Base-by-base conservation (phyloP, 2,113 vertebrate species). In the Turnix velox region DNA sequence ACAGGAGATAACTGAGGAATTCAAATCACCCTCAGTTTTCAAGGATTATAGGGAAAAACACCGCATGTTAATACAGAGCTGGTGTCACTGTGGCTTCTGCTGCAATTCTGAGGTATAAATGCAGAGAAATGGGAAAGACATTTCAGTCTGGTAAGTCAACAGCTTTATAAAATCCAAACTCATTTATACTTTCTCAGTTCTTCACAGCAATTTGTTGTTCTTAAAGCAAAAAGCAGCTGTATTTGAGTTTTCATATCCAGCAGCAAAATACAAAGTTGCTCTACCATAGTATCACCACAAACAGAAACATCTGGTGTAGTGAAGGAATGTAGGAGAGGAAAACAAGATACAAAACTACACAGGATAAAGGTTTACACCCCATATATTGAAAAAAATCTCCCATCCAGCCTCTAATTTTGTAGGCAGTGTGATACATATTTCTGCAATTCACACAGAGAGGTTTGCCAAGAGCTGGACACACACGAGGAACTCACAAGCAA, bases 341-440 rank as follows among this genome's bases (percentile, higher is more conserved):
- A 82, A 28, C 2, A 80, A 24, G 52, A 88, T 42, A 42, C 19
- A 78, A 54, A 94, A 30, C 40, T 39, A 19, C 20, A 43, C 23
- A 40, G 37, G 10, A 30, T 51, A n/a, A 74, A 90, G 43, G 45
- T 49, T 82, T 52, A 54, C 4, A 59, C 11, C 12, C 7, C 14
- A 19, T 18, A 45, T 72, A n/a, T 1, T 39, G 49, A 68, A 83
- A 81, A 68, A 83, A 81, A 37, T 6, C 11, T 52, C 45, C 16
- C 51, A 6, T 57, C 49, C 76, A 40, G 65, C 16, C 84, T 40
- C 52, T 52, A 5, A 49, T 72, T 87, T 18, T 61, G 10, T 30
- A 11, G 23, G 20, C 24, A 51, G 31, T 30, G 0, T 0, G 20
- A 68, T 28, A 40, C 1, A 20, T 10, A 23, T 40, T 62, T 42